These are phyloP conservation scores for Erinaceus europaeus DNA, from an alignment of 2,113 vertebrate species.

Conservation along the genomic window DNA sequence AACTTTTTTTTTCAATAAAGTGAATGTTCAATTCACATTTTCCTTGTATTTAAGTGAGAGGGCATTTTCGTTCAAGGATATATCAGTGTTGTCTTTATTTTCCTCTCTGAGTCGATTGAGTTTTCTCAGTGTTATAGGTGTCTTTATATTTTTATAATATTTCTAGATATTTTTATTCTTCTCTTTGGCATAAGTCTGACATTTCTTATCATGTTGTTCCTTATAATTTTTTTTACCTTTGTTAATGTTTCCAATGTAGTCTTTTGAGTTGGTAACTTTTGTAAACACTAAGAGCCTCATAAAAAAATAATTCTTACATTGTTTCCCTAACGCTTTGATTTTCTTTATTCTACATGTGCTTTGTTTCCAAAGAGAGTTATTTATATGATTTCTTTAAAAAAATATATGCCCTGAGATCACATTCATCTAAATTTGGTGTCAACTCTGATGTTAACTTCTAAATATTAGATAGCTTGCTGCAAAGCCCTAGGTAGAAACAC, in stretches of 20 bases:
- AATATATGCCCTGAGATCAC: too few relatives aligned
- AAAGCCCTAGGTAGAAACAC: too few relatives aligned
- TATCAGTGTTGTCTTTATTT: neutral
- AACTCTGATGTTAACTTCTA: neutral
- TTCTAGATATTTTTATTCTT: neutral
- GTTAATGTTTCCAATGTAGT: neutral
- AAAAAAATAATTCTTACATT: neutral
- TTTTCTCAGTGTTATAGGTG: neutral
- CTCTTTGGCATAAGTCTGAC: neutral
- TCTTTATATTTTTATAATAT: neutral
- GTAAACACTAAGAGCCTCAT: neutral
- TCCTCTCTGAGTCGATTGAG: neutral
- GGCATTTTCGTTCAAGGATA: neutral
- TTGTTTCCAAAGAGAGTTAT: accelerated
- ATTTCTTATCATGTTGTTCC: neutral
- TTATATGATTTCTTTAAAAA: too few relatives aligned
- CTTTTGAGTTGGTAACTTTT: neutral
- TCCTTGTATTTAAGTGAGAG: neutral
- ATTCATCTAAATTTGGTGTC: neutral
- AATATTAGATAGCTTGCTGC: neutral
- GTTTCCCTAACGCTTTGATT: neutral
- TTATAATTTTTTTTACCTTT: neutral
- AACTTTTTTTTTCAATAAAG: neutral
- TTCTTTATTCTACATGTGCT: neutral
- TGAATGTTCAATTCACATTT: neutral